Percentiles rank a stretch among this genome's conserved stretches.
Conservation (phyloP, 2,888 invertebrate species). For the Sericinus montela region DNA sequence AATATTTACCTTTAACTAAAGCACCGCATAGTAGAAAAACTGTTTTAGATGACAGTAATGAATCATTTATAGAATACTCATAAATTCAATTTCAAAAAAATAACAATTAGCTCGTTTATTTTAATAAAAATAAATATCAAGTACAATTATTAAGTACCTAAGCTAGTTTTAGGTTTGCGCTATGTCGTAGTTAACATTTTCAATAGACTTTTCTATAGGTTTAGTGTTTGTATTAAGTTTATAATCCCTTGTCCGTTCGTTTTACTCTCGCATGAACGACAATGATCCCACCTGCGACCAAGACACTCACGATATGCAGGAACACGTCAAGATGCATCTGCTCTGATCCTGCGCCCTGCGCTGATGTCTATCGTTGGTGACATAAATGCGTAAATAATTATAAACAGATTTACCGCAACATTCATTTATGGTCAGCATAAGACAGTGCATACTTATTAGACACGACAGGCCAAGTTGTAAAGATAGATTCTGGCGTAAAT, state of each 20-base stretch:
- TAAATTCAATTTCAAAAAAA: no score
- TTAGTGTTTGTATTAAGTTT: not conserved
- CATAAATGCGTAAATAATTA: slow-evolving; percentile 19
- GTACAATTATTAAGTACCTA: no score
- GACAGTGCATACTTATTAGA: not conserved
- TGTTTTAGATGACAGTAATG: no score
- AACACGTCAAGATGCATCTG: slow-evolving; percentile 16
- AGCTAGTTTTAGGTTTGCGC: no score
- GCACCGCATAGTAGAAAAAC: no score
- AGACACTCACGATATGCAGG: slow-evolving; percentile 5
- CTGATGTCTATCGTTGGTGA: slow-evolving; percentile 9
- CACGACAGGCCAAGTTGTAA: not conserved
- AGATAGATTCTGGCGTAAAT: not conserved
- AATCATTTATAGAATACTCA: no score
- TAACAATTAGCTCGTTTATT: no score
- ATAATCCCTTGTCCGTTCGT: slow-evolving; percentile 11
- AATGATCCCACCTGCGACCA: slow-evolving; percentile 10
- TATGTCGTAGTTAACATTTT: no score
- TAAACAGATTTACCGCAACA: slow-evolving; percentile 18
- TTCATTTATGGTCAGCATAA: slow-evolving; percentile 1
- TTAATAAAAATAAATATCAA: no score
- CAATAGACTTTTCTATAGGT: no score
- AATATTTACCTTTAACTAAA: no score
- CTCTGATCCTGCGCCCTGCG: slow-evolving; percentile 1
- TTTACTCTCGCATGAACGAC: slow-evolving; percentile 3